These are phyloP conservation scores for Maylandia zebra DNA, from an alignment of 2,113 vertebrate species.

Conservation along the genomic window DNA sequence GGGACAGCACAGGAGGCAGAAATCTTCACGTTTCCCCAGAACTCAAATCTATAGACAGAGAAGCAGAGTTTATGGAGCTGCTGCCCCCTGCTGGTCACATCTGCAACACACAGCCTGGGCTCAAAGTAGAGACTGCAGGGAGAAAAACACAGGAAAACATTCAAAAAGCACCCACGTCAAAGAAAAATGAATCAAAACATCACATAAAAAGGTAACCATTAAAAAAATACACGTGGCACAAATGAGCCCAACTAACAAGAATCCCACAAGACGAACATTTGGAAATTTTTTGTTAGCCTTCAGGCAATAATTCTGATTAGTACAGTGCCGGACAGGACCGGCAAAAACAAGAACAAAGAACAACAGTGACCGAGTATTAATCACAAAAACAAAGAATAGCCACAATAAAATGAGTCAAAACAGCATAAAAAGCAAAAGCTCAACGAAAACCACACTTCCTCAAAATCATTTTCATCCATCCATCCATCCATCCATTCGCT, in stretches of 20 bases:
- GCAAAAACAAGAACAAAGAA: not conserved
- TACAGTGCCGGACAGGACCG: not conserved
- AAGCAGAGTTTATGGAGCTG: not conserved
- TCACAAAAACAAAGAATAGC: not conserved
- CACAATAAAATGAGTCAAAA: not conserved
- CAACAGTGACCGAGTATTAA: not conserved
- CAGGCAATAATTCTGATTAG: not conserved
- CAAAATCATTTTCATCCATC: not conserved
- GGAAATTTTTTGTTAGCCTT: not conserved
- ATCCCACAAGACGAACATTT: not conserved
- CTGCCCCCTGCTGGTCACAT: not conserved
- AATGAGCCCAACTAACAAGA: not conserved
- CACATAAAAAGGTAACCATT: not conserved
- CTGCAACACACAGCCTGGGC: not conserved
- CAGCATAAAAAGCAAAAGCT: not conserved
- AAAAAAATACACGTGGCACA: not conserved
- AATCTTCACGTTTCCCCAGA: not conserved
- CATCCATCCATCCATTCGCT: too few species aligned
- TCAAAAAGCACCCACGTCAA: not conserved
- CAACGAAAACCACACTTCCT: not conserved
- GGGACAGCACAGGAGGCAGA: not conserved
- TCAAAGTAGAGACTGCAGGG: not conserved
- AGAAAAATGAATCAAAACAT: not conserved
- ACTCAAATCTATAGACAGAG: not conserved
- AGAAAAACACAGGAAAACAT: not conserved